Evolutionary conservation across 2,113 vertebrate species (phyloP).

Genomic region (Beaufortia kweichowensis): DNA sequence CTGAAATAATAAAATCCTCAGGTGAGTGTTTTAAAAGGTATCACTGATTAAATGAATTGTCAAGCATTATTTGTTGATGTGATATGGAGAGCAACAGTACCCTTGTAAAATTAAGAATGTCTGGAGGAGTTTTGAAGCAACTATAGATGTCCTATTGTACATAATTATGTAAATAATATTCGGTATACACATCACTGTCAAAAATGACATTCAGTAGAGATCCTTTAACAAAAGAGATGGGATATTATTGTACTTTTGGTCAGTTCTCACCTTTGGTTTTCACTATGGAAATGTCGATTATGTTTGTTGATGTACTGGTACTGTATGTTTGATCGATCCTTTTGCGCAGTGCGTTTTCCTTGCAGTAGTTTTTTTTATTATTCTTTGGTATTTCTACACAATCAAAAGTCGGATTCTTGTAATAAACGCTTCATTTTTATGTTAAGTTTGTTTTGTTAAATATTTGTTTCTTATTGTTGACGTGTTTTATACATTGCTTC

Average conservation of each 20-base stretch:
- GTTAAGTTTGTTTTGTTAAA: too few species aligned
- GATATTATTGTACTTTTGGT: slow-evolving; percentile 15
- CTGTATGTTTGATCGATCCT: background rate
- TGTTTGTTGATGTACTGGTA: slow-evolving; percentile 29
- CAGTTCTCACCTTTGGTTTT: slow-evolving; percentile 19
- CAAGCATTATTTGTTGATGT: background rate
- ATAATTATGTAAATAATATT: slow-evolving; percentile 47
- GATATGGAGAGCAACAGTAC: background rate
- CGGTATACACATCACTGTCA: slow-evolving; percentile 30
- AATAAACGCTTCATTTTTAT: slow-evolving; percentile 55
- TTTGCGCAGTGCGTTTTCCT: slow-evolving; percentile 17
- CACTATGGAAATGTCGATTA: slow-evolving; percentile 16
- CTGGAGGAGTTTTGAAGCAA: slow-evolving; percentile 30
- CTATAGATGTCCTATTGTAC: slow-evolving; percentile 36
- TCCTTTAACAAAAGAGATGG: slow-evolving; percentile 10
- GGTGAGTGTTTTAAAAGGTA: background rate
- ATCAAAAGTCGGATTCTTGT: slow-evolving; percentile 38
- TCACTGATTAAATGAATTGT: slow-evolving; percentile 1
- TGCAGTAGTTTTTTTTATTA: slow-evolving; percentile 37
- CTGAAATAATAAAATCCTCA: background rate
- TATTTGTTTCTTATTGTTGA: background rate
- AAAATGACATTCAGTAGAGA: slow-evolving; percentile 26
- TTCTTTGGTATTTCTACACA: slow-evolving; percentile 27
- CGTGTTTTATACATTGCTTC: background rate
- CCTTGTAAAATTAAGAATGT: slow-evolving; percentile 9